Percentiles rank a stretch among this genome's conserved stretches.
phyloP scores from a whole-genome alignment of 2,797 vertebrate genomes.

The Tolypeutes matacus region DNA sequence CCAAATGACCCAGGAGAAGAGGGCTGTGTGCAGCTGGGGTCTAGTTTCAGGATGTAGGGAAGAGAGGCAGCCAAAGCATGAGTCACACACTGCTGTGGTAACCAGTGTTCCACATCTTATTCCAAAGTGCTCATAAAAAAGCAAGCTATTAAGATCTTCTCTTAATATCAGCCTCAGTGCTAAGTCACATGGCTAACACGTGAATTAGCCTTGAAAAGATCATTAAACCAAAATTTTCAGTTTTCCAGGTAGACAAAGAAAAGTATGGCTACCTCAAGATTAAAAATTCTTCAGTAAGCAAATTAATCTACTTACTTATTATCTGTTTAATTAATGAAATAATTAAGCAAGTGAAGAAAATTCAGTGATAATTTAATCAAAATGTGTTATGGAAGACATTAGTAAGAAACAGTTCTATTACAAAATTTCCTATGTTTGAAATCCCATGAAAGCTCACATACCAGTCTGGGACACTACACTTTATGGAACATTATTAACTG shows the following conservation, averaged over 20 bases:
- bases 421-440: conserved; percentile 27
- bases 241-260: neutral
- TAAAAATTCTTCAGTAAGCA: conserved; percentile 44
- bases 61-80: neutral
- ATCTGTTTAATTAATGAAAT: conserved; percentile 53
- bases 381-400: neutral
- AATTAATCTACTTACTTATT: conserved; percentile 37
- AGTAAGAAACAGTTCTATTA: conserved; percentile 53
- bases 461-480: neutral
- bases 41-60: neutral
- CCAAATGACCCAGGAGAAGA: neutral
- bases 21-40: neutral
- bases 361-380: conserved; percentile 60
- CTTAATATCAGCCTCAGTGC: neutral
- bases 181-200: neutral
- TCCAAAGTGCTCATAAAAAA: neutral
- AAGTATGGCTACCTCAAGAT: neutral
- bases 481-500: neutral
- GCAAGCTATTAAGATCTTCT: neutral
- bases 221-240: conserved; percentile 16
- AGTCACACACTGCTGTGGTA: neutral
- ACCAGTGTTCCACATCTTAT: neutral
- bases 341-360: conserved; percentile 51
- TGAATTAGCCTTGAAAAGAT: conserved; percentile 28
- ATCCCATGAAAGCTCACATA: conserved; percentile 31